These are phyloP conservation scores for Colinus virginianus DNA, from an alignment of 2,113 vertebrate species.

Conservation along the genomic window DNA sequence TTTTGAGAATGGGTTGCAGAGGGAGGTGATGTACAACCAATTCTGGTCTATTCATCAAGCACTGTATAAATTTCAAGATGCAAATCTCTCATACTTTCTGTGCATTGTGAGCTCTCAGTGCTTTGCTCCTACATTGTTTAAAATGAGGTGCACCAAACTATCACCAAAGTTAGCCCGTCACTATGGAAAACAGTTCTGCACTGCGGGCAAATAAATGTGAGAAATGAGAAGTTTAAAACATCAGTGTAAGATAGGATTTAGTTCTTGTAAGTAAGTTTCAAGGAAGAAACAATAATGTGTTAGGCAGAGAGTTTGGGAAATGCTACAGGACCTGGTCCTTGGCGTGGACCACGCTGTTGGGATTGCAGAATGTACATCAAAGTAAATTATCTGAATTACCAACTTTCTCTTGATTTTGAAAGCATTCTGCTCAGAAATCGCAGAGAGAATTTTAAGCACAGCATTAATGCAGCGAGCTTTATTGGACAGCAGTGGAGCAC, in stretches of 20 bases:
- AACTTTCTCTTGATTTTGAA: neutral
- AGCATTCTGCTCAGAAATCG: neutral
- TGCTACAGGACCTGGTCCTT: neutral
- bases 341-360: neutral
- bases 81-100: neutral
- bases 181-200: neutral
- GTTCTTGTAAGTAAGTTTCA: neutral
- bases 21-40: neutral
- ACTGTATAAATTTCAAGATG: neutral
- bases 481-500: neutral
- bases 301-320: neutral
- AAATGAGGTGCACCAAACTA: neutral
- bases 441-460: neutral
- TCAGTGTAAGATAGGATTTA: neutral
- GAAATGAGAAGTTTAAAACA: neutral
- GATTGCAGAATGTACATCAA: neutral
- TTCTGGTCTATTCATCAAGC: neutral
- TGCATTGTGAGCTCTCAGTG: accelerated
- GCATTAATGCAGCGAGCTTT: neutral
- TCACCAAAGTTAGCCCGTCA: neutral
- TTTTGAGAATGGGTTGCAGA: neutral
- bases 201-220: neutral
- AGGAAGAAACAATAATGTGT: neutral
- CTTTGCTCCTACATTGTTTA: neutral
- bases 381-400: neutral